Percentiles rank a stretch among this genome's conserved stretches.
Evolutionary conservation across 1,140 invertebrate genomes (phyloP).

Genomic region (Dendrolimus punctatus): DNA sequence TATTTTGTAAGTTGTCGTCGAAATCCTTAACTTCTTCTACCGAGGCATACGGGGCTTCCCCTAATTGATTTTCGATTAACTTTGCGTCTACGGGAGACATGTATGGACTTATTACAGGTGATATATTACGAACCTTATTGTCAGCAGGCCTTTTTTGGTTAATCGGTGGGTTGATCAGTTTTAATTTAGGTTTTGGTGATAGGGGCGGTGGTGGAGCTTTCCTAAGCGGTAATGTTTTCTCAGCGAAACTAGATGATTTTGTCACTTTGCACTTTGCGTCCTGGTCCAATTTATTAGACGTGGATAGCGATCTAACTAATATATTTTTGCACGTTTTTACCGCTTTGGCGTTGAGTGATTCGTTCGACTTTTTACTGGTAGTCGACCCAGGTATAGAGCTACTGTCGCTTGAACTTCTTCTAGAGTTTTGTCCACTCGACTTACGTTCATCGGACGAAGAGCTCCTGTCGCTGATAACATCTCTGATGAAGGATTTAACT

Average conservation of each 20-base stretch:
- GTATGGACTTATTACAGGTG: constrained; percentile 59
- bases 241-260: constrained; percentile 68
- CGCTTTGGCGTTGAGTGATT: constrained; percentile 61
- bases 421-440: constrained; percentile 59
- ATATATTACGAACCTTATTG: constrained; percentile 34
- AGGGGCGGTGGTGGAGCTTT: constrained; percentile 69
- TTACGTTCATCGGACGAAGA: constrained; percentile 63
- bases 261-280: constrained; percentile 58
- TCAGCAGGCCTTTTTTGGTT: constrained; percentile 20
- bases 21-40: constrained; percentile 54
- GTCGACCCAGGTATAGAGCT: constrained; percentile 47
- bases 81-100: constrained; percentile 58
- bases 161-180: constrained; percentile 60
- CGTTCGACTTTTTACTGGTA: constrained; percentile 52
- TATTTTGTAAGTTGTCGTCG: constrained; percentile 52
- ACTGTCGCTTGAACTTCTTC: constrained; percentile 61
- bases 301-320: constrained; percentile 64
- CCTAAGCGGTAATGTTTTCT: constrained; percentile 64
- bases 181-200: constrained; percentile 67
- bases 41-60: constrained; percentile 56
- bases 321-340: constrained; percentile 68
- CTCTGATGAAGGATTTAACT: constrained; percentile 70
- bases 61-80: constrained; percentile 24
- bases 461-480: constrained; percentile 69
- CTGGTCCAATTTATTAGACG: constrained; percentile 63